A percentile compares a stretch with the other conserved stretches of the same genome.
Evolutionary conservation across 2,888 invertebrate genomes (phyloP).

Genomic region (Folsomia candida): DNA sequence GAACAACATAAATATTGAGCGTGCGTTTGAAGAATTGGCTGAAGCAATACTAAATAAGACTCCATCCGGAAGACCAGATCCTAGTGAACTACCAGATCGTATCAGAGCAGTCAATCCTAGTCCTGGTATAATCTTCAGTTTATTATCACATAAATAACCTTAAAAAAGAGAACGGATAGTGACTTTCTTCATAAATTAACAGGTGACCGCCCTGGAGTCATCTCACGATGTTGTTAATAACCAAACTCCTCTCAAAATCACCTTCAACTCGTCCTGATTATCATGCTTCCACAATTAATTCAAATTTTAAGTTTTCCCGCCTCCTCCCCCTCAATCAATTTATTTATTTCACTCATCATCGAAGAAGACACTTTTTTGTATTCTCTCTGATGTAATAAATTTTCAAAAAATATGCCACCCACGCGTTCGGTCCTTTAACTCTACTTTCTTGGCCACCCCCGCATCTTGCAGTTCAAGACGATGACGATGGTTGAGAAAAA

Average conservation of each 20-base stretch:
- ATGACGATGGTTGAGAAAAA: not conserved
- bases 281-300: not conserved
- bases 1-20: conserved; percentile 93
- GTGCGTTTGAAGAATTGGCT: conserved; percentile 90
- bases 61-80: conserved; percentile 54
- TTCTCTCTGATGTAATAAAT: conserved; percentile 5
- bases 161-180: too few species aligned
- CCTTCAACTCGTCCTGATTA: not conserved
- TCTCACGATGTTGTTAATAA: conserved; percentile 5
- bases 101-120: not conserved
- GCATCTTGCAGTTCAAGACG: too few species aligned
- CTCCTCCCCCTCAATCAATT: not conserved
- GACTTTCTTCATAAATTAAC: too few species aligned
- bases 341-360: not conserved
- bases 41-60: conserved; percentile 91
- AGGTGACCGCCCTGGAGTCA: not conserved
- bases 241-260: not conserved
- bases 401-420: not conserved
- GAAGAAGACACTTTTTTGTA: not conserved
- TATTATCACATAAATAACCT: too few species aligned
- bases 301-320: not conserved
- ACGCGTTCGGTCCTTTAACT: not conserved
- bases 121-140: not conserved
- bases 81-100: conserved; percentile 1
- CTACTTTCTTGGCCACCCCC: not conserved